A percentile compares a stretch with the other conserved stretches of the same genome.
Evolutionary conservation across 2,888 invertebrate species (phyloP).

Genomic region (Lagria hirta): DNA sequence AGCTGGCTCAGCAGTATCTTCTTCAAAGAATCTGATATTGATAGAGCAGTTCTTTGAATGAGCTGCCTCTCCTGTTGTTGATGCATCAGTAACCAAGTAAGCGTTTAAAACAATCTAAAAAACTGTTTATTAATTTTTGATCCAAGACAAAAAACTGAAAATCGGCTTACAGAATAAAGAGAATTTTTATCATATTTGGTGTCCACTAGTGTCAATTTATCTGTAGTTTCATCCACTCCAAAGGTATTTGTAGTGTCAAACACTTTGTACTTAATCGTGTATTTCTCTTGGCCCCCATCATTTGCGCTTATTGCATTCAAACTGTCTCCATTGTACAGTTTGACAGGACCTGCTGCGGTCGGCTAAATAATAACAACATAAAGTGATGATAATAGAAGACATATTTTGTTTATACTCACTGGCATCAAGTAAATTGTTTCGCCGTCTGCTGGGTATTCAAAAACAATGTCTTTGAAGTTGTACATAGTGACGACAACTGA

Average conservation of each 20-base stretch:
- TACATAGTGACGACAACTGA: conserved; percentile 55
- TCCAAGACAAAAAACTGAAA: too few species aligned
- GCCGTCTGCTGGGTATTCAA: conserved; percentile 55
- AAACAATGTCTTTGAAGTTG: conserved; percentile 61
- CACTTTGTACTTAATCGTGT: conserved; percentile 55
- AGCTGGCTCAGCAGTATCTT: conserved; percentile 6
- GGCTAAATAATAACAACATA: too few species aligned
- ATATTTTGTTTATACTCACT: conserved; percentile 28
- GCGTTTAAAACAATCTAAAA: conserved; percentile 3
- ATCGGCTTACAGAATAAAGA: too few species aligned
- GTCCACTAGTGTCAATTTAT: too few species aligned
- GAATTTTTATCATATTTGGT: too few species aligned
- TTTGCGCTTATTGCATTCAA: conserved; percentile 56
- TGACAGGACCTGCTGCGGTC: conserved; percentile 27
- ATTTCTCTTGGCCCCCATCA: conserved; percentile 63
- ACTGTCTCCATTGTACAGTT: conserved; percentile 47
- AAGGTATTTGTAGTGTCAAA: too few species aligned
- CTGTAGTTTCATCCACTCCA: too few species aligned
- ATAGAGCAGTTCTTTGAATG: conserved; percentile 1
- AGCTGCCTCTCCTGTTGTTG: background rate
- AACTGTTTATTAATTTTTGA: too few species aligned
- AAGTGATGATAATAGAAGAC: too few species aligned
- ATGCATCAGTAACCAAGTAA: background rate
- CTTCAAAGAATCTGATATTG: conserved; percentile 9
- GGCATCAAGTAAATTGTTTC: conserved; percentile 27